These are phyloP conservation scores for Sitta carolinensis DNA, from an alignment of 2,797 vertebrate species.

Conservation along the genomic window DNA sequence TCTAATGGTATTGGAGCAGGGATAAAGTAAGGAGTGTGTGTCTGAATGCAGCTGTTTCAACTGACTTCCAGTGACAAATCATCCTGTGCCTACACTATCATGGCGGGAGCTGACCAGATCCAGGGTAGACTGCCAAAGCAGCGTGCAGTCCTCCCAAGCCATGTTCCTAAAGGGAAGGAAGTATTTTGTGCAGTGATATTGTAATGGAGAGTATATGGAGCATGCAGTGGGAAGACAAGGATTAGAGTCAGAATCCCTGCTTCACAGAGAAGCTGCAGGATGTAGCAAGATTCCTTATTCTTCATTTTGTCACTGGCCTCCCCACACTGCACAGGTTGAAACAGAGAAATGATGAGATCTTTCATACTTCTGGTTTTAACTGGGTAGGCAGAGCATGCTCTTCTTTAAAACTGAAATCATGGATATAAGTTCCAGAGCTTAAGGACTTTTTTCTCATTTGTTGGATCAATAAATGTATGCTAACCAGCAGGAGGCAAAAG, in stretches of 20 bases:
- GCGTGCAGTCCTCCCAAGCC: background rate
- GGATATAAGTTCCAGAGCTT: background rate
- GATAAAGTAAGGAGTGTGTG: background rate
- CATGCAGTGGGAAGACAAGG: background rate
- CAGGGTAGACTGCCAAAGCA: background rate
- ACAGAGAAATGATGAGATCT: background rate
- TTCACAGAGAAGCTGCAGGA: background rate
- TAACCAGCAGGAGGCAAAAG: slow-evolving; percentile 7
- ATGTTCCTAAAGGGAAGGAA: background rate
- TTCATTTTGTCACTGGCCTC: background rate
- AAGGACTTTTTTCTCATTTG: background rate
- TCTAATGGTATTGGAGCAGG: background rate
- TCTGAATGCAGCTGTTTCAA: background rate
- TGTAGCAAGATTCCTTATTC: background rate
- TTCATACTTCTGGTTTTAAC: background rate
- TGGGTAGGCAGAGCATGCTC: background rate
- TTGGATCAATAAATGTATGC: background rate
- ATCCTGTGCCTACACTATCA: background rate
- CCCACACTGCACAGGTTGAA: background rate
- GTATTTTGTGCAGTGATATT: background rate
- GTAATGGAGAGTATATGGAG: background rate
- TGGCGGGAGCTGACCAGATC: background rate
- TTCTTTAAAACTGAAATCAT: background rate
- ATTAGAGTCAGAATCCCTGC: background rate
- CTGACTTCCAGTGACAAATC: background rate